phyloP scores from a whole-genome alignment of 2,888 invertebrate species.

The Thecocarcelia acutangulata region DNA sequence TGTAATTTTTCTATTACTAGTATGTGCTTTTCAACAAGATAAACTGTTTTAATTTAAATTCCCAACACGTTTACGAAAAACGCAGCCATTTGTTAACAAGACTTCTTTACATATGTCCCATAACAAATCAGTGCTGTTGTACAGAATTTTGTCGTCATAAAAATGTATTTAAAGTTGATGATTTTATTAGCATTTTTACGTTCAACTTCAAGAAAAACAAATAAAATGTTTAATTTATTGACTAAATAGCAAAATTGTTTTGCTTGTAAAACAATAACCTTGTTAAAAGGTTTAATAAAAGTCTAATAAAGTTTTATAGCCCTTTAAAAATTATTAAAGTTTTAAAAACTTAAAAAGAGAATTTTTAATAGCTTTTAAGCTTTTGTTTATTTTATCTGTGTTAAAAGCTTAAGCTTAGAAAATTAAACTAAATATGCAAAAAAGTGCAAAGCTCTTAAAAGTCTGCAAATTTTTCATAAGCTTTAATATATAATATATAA shows the following conservation, averaged over 20 bases:
- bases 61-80: conserved; percentile 46
- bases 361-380: no score
- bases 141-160: conserved; percentile 6
- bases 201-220: conserved; percentile 3
- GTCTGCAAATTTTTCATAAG: no score
- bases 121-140: conserved; percentile 18
- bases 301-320: no score
- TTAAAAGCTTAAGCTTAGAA: no score
- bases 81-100: conserved; percentile 56
- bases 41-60: conserved; percentile 33
- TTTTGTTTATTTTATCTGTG: no score
- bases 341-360: no score
- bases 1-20: conserved; percentile 13
- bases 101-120: conserved; percentile 19
- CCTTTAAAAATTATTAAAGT: no score
- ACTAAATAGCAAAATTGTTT: neutral
- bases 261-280: neutral
- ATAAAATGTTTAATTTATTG: conserved; percentile 44
- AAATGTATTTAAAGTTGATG: conserved; percentile 10
- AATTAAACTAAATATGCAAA: no score
- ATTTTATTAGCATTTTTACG: conserved; percentile 35
- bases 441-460: no score
- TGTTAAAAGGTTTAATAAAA: neutral
- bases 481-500: no score
- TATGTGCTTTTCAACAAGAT: conserved; percentile 2